phyloP scores from a whole-genome alignment of 1,140 invertebrate genomes.

The Drosophila subobscura region DNA sequence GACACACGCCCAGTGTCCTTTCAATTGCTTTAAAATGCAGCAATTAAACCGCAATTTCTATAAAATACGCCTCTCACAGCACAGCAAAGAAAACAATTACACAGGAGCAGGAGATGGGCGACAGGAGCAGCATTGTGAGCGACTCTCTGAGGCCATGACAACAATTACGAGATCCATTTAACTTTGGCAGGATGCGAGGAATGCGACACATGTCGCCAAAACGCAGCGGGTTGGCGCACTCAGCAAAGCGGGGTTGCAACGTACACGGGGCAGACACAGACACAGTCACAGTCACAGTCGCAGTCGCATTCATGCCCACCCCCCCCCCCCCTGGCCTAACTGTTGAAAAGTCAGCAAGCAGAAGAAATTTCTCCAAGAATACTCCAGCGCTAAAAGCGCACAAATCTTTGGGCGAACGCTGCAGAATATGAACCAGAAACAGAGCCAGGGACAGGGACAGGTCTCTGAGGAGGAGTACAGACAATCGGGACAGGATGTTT shows the following conservation, averaged over 20 bases:
- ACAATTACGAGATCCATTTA: slow-evolving; percentile 81
- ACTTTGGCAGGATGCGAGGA: slow-evolving; percentile 79
- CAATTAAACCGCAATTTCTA: slow-evolving; percentile 80
- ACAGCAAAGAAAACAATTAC: slow-evolving; percentile 63
- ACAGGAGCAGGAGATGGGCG: slow-evolving; percentile 9
- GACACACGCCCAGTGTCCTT: slow-evolving; percentile 55
- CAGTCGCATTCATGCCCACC: slow-evolving; percentile 54
- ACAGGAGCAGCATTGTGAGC: slow-evolving; percentile 10
- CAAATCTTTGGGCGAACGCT: slow-evolving; percentile 69
- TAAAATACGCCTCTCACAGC: slow-evolving; percentile 57
- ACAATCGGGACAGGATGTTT: slow-evolving; percentile 75
- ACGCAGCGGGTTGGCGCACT: slow-evolving; percentile 62
- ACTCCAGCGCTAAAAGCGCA: slow-evolving; percentile 73
- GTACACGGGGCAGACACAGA: slow-evolving; percentile 19
- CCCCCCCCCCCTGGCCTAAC: too few relatives aligned
- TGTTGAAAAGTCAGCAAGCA: slow-evolving; percentile 70
- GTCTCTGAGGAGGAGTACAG: slow-evolving; percentile 29
- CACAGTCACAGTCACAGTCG: slow-evolving; percentile 1
- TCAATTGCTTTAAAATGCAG: slow-evolving; percentile 78
- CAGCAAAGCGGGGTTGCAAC: slow-evolving; percentile 64
- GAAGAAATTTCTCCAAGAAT: slow-evolving; percentile 30
- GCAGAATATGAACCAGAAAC: slow-evolving; percentile 47
- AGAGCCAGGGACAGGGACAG: neutral
- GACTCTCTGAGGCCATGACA: slow-evolving; percentile 53
- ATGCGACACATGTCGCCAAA: slow-evolving; percentile 80